phyloP scores from a whole-genome alignment of 2,113 vertebrate species.

The Sceloporus undulatus region DNA sequence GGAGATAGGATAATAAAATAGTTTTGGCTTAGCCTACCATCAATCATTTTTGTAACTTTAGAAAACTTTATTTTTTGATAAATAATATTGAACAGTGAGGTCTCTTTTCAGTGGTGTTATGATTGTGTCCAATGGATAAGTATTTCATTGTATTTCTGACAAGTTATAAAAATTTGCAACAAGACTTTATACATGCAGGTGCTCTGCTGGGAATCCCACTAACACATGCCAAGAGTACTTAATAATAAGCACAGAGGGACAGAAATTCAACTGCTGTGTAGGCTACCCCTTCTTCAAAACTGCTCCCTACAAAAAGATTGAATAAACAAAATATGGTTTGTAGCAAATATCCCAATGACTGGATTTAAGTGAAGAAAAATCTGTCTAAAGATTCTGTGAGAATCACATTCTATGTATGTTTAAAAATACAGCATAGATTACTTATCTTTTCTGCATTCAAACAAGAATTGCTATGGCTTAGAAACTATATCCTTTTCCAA shows the following conservation, averaged over 20 bases:
- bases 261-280: background rate
- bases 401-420: background rate
- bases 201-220: background rate
- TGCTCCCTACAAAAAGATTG: background rate
- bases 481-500: background rate
- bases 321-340: background rate
- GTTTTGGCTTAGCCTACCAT: background rate
- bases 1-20: background rate
- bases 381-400: background rate
- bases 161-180: background rate
- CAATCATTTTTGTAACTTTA: background rate
- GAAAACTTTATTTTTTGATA: background rate
- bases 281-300: background rate
- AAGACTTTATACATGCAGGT: background rate
- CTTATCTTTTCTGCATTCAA: background rate
- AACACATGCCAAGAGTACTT: background rate
- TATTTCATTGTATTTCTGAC: background rate
- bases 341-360: background rate
- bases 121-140: background rate
- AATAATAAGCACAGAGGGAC: background rate
- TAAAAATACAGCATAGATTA: slow-evolving; percentile 33
- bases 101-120: background rate
- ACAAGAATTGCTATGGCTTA: slow-evolving; percentile 29
- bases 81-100: background rate
- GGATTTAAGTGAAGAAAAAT: background rate